Percentiles rank a stretch among this genome's conserved stretches.
Conservation (phyloP, 2,888 invertebrate genomes). For the Thereva unica region DNA sequence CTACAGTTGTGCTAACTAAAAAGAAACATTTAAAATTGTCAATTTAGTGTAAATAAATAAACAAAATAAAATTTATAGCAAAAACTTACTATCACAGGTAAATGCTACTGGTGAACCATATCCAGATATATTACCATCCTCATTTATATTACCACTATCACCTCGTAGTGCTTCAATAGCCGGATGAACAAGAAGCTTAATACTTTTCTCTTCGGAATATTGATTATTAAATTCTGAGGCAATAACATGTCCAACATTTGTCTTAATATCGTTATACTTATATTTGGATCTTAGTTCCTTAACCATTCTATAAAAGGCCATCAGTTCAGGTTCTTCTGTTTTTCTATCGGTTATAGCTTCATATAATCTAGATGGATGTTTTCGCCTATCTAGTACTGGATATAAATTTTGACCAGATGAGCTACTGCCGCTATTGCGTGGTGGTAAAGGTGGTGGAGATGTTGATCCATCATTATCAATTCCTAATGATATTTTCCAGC, state of each 20-base stretch:
- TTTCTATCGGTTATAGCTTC: constrained; percentile 73
- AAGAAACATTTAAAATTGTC: constrained; percentile 18
- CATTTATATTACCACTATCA: constrained; percentile 59
- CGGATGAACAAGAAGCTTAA: constrained; percentile 83
- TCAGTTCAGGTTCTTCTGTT: constrained; percentile 75
- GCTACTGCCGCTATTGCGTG: constrained; percentile 58
- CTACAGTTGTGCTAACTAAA: constrained; percentile 81
- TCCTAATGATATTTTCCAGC: constrained; percentile 50
- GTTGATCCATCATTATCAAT: constrained; percentile 36
- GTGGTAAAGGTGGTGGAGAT: constrained; percentile 64
- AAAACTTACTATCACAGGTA: constrained; percentile 83
- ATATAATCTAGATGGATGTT: constrained; percentile 63
- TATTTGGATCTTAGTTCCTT: constrained; percentile 77
- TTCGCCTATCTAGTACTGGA: constrained; percentile 29
- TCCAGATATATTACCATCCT: constrained; percentile 55
- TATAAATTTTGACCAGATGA: constrained; percentile 35
- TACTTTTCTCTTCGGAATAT: constrained; percentile 79
- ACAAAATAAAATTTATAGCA: constrained; percentile 5
- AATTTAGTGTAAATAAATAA: constrained; percentile 6
- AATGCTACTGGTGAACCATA: constrained; percentile 75
- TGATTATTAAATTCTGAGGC: constrained; percentile 84
- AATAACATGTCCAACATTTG: constrained; percentile 87
- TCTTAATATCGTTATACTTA: constrained; percentile 71
- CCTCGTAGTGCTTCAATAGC: constrained; percentile 51
- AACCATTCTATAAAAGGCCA: constrained; percentile 82